These are phyloP conservation scores for Nowickia ferox DNA, from an alignment of 2,888 invertebrate genomes.

Conservation along the genomic window DNA sequence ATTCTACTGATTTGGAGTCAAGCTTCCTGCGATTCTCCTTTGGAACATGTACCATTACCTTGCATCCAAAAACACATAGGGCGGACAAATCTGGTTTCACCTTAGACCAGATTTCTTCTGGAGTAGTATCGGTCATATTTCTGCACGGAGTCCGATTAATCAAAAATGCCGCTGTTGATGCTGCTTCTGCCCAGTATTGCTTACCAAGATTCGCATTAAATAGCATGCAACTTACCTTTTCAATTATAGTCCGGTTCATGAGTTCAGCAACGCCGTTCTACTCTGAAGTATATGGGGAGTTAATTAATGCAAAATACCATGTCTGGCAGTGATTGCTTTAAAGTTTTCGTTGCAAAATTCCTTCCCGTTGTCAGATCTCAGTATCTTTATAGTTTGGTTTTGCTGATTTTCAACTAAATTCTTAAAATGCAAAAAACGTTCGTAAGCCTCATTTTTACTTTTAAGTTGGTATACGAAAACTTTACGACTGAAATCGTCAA, in stretches of 20 bases:
- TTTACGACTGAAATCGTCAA: slow-evolving; percentile 5
- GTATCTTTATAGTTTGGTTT: too few species aligned
- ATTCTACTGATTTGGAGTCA: background rate
- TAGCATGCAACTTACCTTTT: slow-evolving; percentile 26
- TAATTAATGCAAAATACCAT: background rate
- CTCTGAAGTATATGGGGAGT: too few species aligned
- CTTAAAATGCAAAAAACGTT: background rate
- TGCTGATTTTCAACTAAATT: background rate
- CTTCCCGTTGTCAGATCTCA: slow-evolving; percentile 9
- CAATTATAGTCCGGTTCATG: too few species aligned
- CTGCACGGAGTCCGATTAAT: too few species aligned
- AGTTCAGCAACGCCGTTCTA: too few species aligned
- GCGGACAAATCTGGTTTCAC: too few species aligned
- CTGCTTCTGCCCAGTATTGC: slow-evolving; percentile 18
- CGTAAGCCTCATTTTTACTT: background rate
- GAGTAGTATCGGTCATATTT: too few species aligned
- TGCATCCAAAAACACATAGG: too few species aligned
- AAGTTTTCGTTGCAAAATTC: background rate
- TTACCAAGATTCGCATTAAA: slow-evolving; percentile 19
- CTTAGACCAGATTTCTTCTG: too few species aligned
- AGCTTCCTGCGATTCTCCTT: too few species aligned
- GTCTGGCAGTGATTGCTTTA: too few species aligned
- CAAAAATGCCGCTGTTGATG: slow-evolving; percentile 10
- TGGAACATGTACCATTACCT: too few species aligned
- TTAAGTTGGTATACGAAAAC: background rate